Conservation (phyloP, 2,888 invertebrate species). For the Drosophila ustulata region DNA sequence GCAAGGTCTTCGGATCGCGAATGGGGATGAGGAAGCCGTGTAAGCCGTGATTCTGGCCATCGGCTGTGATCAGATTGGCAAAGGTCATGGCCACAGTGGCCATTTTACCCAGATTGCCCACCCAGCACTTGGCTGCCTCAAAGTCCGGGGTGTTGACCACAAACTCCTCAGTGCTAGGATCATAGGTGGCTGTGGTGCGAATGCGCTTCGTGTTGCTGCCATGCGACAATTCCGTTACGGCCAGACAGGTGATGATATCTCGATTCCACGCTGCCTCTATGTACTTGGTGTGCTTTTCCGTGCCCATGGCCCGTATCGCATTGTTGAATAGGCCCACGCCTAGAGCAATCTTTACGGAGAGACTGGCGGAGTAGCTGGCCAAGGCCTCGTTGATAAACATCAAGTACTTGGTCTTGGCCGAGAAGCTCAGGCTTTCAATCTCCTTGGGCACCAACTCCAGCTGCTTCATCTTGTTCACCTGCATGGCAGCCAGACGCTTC, state of each 20-base stretch:
- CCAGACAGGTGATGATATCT: slow-evolving; percentile 92
- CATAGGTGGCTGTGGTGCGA: slow-evolving; percentile 95
- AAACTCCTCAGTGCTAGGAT: slow-evolving; percentile 91
- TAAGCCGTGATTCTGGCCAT: slow-evolving; percentile 92
- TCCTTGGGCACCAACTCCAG: slow-evolving; percentile 88
- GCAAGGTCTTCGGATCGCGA: slow-evolving; percentile 90
- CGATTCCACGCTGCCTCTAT: slow-evolving; percentile 90
- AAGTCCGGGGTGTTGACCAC: slow-evolving; percentile 96
- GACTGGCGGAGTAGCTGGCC: slow-evolving; percentile 89
- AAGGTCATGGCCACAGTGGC: slow-evolving; percentile 95
- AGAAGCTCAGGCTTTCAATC: slow-evolving; percentile 87
- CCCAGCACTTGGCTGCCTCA: slow-evolving; percentile 98
- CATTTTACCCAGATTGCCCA: slow-evolving; percentile 95
- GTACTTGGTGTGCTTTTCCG: slow-evolving; percentile 90
- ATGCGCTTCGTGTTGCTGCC: slow-evolving; percentile 97
- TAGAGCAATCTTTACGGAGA: slow-evolving; percentile 92
- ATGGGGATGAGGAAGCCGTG: slow-evolving; percentile 96
- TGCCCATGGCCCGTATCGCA: slow-evolving; percentile 90
- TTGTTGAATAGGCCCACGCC: slow-evolving; percentile 91
- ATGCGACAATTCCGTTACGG: slow-evolving; percentile 96
- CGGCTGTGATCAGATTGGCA: slow-evolving; percentile 94
- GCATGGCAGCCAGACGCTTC: slow-evolving; percentile 89
- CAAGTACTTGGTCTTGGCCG: slow-evolving; percentile 89
- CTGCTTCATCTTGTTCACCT: slow-evolving; percentile 89
- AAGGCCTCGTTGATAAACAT: slow-evolving; percentile 92